A percentile compares a stretch with the other conserved stretches of the same genome.
Evolutionary conservation across 2,113 vertebrate species (phyloP).

Genomic region (Nothocercus nigrocapillus): DNA sequence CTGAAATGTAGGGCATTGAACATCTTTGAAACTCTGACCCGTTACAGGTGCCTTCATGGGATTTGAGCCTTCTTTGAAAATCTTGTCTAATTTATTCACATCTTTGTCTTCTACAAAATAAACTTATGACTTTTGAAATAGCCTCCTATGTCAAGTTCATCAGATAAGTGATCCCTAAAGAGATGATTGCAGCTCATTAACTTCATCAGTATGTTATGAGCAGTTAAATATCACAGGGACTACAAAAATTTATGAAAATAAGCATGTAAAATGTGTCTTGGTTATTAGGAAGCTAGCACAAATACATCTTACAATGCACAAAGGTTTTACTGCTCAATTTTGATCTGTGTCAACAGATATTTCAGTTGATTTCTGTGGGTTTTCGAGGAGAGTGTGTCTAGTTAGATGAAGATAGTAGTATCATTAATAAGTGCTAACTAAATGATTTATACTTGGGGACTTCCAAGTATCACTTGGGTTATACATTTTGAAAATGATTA

Average conservation of each 20-base stretch:
- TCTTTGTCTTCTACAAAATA: not conserved
- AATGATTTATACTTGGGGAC: not conserved
- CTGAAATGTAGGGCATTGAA: not conserved
- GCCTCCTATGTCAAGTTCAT: not conserved
- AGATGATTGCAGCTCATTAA: not conserved
- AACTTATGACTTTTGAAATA: rapidly evolving
- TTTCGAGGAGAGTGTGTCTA: not conserved
- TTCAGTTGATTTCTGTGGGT: not conserved
- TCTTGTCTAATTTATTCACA: not conserved
- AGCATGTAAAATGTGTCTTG: not conserved
- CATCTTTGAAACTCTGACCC: not conserved
- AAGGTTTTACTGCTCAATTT: not conserved
- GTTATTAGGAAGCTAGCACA: not conserved
- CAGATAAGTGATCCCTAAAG: not conserved
- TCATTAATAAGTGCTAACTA: not conserved
- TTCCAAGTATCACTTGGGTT: not conserved
- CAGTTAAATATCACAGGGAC: not conserved
- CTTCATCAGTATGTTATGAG: not conserved
- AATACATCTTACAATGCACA: not conserved
- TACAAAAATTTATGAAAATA: not conserved
- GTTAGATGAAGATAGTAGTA: not conserved
- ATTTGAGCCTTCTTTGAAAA: not conserved
- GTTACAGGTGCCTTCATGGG: not conserved
- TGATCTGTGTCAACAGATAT: not conserved
- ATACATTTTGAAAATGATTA: not conserved